Evolutionary conservation across 2,888 invertebrate species (phyloP).

Genomic region (Apamea anceps): DNA sequence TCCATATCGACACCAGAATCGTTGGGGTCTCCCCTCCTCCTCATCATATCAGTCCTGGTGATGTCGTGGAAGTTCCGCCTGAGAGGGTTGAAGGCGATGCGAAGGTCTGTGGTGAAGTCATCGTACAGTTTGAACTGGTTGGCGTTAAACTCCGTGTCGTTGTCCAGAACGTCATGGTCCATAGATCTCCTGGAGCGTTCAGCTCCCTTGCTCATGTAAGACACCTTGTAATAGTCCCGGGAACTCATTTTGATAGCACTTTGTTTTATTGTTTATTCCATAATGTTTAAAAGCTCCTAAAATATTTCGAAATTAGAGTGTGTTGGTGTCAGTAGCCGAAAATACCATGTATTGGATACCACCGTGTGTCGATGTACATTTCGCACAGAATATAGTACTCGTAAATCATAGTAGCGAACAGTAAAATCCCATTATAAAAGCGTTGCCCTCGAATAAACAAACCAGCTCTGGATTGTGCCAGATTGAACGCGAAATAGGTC

Average conservation of each 20-base stretch:
- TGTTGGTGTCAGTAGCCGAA: conserved; percentile 71
- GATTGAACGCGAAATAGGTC: conserved; percentile 76
- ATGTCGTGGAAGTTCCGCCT: conserved; percentile 80
- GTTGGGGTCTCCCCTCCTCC: conserved; percentile 81
- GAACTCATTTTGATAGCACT: conserved; percentile 80
- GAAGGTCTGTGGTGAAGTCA: conserved; percentile 86
- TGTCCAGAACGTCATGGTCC: conserved; percentile 82
- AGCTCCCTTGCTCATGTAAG: conserved; percentile 78
- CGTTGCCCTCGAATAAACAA: conserved; percentile 56
- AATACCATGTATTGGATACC: conserved; percentile 80
- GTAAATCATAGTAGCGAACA: conserved; percentile 64
- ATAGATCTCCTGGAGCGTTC: conserved; percentile 74
- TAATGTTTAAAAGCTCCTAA: conserved; percentile 63
- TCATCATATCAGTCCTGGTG: conserved; percentile 68
- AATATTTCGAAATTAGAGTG: conserved; percentile 54
- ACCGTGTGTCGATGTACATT: conserved; percentile 62
- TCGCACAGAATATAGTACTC: conserved; percentile 40
- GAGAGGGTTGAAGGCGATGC: conserved; percentile 83
- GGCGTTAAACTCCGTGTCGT: conserved; percentile 88
- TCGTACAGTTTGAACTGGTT: conserved; percentile 88
- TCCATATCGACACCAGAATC: conserved; percentile 88
- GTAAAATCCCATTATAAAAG: conserved; percentile 61
- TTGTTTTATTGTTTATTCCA: conserved; percentile 56
- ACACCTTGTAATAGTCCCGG: conserved; percentile 86
- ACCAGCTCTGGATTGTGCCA: conserved; percentile 64